Conservation (phyloP, 2,113 vertebrate species). For the Taurulus bubalis region DNA sequence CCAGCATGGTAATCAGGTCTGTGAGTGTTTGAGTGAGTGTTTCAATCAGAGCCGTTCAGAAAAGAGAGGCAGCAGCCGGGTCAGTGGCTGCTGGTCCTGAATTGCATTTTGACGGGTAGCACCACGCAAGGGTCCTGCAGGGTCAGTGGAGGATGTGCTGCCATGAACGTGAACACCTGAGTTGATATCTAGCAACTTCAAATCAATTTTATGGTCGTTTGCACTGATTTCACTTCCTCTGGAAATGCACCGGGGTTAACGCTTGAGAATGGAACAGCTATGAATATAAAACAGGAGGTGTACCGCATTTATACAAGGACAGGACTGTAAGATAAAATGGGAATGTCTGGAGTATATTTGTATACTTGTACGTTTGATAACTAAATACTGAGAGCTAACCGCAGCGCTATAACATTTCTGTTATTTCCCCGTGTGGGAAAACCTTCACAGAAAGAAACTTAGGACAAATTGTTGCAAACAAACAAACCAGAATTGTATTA, state of each 20-base stretch:
- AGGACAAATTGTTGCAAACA: slow-evolving; percentile 49
- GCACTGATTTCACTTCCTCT: slow-evolving; percentile 68
- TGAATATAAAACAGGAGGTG: slow-evolving; percentile 72
- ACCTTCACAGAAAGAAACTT: slow-evolving; percentile 56
- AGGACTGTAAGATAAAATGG: slow-evolving; percentile 8
- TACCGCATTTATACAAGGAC: slow-evolving; percentile 36
- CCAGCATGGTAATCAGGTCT: slow-evolving; percentile 64
- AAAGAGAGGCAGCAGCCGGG: slow-evolving; percentile 57
- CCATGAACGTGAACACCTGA: slow-evolving; percentile 65
- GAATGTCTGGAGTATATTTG: slow-evolving; percentile 7
- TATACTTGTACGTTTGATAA: slow-evolving; percentile 33
- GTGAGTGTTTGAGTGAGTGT: slow-evolving; percentile 66
- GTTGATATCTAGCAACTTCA: slow-evolving; percentile 70
- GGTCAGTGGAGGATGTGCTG: slow-evolving; percentile 74
- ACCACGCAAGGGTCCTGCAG: slow-evolving; percentile 70
- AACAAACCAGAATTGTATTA: slow-evolving; percentile 50
- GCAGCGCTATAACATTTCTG: neutral
- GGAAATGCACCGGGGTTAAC: slow-evolving; percentile 65
- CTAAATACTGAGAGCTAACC: slow-evolving; percentile 20
- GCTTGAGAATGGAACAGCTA: slow-evolving; percentile 56
- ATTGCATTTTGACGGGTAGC: slow-evolving; percentile 80
- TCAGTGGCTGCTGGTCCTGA: slow-evolving; percentile 62
- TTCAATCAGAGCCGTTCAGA: slow-evolving; percentile 66
- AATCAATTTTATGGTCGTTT: slow-evolving; percentile 76
- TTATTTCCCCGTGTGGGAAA: slow-evolving; percentile 11